A percentile compares a stretch with the other conserved stretches of the same genome.
These are phyloP conservation scores for Zaprionus davidi DNA, from an alignment of 1,140 invertebrate genomes.

Conservation along the genomic window DNA sequence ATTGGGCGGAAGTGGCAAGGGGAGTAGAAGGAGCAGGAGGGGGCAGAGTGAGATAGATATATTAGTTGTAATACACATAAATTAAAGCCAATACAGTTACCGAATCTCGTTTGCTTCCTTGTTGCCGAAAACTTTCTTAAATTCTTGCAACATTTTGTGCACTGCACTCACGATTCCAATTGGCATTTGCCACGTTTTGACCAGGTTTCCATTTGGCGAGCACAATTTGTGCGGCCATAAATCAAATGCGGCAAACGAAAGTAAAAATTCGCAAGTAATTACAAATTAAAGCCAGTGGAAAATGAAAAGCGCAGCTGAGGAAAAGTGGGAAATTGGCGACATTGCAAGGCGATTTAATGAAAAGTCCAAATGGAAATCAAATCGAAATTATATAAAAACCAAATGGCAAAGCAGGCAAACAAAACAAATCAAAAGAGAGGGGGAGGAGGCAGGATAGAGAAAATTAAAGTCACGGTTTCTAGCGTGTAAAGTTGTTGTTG, in stretches of 20 bases:
- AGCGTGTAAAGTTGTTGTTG: conserved; percentile 78
- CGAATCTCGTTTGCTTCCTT: conserved; percentile 17
- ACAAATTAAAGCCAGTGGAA: conserved; percentile 68
- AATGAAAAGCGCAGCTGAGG: conserved; percentile 14
- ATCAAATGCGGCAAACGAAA: conserved; percentile 76
- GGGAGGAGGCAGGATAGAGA: conserved; percentile 46
- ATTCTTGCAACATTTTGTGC: conserved; percentile 49
- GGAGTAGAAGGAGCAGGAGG: conserved; percentile 4
- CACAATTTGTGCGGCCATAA: conserved; percentile 64
- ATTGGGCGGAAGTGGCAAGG: conserved; percentile 55
- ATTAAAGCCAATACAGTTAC: not conserved
- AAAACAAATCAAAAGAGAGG: conserved; percentile 69
- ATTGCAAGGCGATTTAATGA: conserved; percentile 73
- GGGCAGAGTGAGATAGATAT: conserved; percentile 18
- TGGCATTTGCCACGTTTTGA: conserved; percentile 62
- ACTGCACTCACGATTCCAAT: conserved; percentile 73
- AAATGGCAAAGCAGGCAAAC: conserved; percentile 35
- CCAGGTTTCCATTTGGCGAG: conserved; percentile 51
- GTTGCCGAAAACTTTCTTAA: conserved; percentile 34
- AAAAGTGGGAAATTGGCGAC: conserved; percentile 62
- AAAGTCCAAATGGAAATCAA: conserved; percentile 73
- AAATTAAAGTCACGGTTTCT: conserved; percentile 81
- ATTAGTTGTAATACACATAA: not conserved
- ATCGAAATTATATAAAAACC: conserved; percentile 78
- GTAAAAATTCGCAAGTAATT: conserved; percentile 77